Percentiles rank a stretch among this genome's conserved stretches.
Conservation (phyloP, 2,888 invertebrate genomes). For the Ischnura elegans region DNA sequence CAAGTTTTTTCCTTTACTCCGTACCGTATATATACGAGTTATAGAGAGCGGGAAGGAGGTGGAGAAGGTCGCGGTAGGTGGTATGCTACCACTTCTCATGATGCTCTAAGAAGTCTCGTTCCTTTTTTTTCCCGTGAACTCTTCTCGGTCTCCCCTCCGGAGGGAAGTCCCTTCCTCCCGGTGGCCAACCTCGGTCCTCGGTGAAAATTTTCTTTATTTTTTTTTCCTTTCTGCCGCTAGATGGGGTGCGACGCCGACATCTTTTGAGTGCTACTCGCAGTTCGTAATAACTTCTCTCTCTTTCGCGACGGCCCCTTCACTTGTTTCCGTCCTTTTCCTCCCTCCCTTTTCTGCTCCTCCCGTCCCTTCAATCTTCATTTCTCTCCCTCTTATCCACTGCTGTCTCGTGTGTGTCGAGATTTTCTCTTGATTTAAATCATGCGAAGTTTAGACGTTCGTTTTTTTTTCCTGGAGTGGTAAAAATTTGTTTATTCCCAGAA, state of each 20-base stretch:
- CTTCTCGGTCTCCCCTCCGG: not conserved
- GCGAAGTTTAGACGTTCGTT: too few species aligned
- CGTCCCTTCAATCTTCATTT: not conserved
- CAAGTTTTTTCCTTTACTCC: not conserved
- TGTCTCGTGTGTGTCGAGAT: not conserved
- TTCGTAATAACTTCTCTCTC: conserved; percentile 44
- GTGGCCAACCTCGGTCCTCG: not conserved
- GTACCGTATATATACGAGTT: not conserved
- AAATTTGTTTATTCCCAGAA: too few species aligned
- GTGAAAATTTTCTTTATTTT: not conserved
- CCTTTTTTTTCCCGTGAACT: not conserved
- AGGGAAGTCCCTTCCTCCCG: not conserved
- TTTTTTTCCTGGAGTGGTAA: too few species aligned
- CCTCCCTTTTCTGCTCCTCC: not conserved
- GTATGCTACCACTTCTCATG: not conserved
- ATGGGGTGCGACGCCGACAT: conserved; percentile 58
- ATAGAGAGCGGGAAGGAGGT: not conserved
- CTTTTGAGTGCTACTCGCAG: conserved; percentile 50
- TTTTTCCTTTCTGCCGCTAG: conserved; percentile 19
- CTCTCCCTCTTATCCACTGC: not conserved
- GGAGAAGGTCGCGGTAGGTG: not conserved
- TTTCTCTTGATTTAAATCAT: not conserved
- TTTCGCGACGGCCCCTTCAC: conserved; percentile 40
- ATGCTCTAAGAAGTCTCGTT: not conserved
- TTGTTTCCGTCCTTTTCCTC: conserved; percentile 16